A percentile compares a stretch with the other conserved stretches of the same genome.
Evolutionary conservation across 2,797 vertebrate genomes (phyloP).

Genomic region (Notamacropus eugenii): DNA sequence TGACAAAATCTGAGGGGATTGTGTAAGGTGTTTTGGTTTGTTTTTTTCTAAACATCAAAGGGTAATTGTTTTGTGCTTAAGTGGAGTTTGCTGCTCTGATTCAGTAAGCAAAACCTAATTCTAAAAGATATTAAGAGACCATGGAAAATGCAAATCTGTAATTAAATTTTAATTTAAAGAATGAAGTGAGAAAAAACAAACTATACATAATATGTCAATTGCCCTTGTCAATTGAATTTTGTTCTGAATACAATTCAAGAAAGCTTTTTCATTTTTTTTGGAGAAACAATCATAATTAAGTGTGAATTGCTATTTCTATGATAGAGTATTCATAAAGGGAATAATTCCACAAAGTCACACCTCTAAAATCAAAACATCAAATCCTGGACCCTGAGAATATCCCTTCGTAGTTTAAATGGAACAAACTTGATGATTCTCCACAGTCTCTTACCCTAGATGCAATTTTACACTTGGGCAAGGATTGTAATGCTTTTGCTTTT

Average conservation of each 20-base stretch:
- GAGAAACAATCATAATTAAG: constrained; percentile 22
- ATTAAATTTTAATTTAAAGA: constrained; percentile 82
- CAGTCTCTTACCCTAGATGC: neutral
- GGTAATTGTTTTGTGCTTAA: constrained; percentile 81
- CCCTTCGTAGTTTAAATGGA: neutral
- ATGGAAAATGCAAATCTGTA: constrained; percentile 77
- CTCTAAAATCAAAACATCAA: neutral
- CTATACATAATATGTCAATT: constrained; percentile 32
- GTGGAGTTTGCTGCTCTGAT: constrained; percentile 72
- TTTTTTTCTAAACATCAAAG: constrained; percentile 82
- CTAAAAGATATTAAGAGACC: constrained; percentile 72
- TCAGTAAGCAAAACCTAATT: constrained; percentile 78
- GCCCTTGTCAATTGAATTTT: constrained; percentile 54
- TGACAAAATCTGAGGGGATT: constrained; percentile 81
- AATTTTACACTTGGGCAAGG: neutral
- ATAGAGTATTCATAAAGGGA: constrained; percentile 28
- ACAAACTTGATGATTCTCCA: neutral
- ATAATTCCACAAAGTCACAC: constrained; percentile 7
- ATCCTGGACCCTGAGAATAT: neutral
- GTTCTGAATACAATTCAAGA: constrained; percentile 6
- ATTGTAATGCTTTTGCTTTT: neutral
- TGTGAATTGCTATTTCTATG: constrained; percentile 27
- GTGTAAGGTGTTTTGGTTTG: neutral
- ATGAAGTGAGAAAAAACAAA: constrained; percentile 58
- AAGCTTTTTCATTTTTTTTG: neutral